phyloP scores from a whole-genome alignment of 2,888 invertebrate species.

The Tortricodes alternella region DNA sequence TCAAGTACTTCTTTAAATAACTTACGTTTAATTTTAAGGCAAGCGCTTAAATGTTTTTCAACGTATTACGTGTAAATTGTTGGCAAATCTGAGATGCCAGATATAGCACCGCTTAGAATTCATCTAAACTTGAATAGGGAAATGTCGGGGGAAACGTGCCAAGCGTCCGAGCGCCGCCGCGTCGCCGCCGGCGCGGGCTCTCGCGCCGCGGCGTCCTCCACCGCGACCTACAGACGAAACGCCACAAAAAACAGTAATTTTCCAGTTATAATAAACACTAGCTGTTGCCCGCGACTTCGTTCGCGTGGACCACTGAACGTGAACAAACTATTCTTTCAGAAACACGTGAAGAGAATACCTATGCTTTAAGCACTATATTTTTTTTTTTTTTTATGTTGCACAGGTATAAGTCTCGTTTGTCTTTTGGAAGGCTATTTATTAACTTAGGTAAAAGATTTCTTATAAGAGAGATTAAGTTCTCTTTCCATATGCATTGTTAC shows the following conservation, averaged over 20 bases:
- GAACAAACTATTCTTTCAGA: too few relatives aligned
- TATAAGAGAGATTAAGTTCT: too few relatives aligned
- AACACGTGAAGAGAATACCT: background rate
- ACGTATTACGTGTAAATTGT: constrained; percentile 33
- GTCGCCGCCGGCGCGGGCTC: constrained; percentile 34
- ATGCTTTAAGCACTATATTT: too few relatives aligned
- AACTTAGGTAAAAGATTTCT: too few relatives aligned
- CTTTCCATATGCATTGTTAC: too few relatives aligned
- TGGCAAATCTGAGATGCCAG: constrained; percentile 45
- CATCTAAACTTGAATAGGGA: constrained; percentile 44
- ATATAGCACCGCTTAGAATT: constrained; percentile 47
- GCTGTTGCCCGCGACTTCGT: too few relatives aligned
- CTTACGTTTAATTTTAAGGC: too few relatives aligned
- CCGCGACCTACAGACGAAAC: background rate
- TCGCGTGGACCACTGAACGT: too few relatives aligned
- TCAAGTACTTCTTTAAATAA: too few relatives aligned
- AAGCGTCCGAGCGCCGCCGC: constrained; percentile 33
- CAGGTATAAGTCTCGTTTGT: too few relatives aligned
- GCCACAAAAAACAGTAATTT: background rate
- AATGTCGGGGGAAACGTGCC: constrained; percentile 42
- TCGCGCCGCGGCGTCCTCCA: constrained; percentile 31
- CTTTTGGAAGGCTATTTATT: too few relatives aligned
- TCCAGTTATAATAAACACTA: too few relatives aligned
- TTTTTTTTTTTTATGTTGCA: background rate
- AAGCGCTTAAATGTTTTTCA: constrained; percentile 28